Conservation (phyloP, 1,140 invertebrate genomes). For the Drosophila bocki region DNA sequence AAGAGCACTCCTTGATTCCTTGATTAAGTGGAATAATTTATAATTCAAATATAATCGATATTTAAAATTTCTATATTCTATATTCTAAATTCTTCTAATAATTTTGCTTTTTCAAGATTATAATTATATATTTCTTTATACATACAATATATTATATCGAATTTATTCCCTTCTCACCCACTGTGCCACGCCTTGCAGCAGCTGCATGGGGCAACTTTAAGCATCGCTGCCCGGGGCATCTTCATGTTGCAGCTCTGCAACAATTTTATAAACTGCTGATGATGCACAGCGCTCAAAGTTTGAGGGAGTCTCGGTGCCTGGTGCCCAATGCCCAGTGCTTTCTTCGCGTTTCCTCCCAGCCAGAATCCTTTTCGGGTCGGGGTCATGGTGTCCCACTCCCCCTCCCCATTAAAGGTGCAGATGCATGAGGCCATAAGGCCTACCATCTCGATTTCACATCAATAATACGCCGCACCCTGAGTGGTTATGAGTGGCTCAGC, state of each 20-base stretch:
- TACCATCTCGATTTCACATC: slow-evolving; percentile 4
- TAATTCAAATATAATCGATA: too few species aligned
- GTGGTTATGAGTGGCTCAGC: neutral
- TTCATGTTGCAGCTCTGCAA: slow-evolving; percentile 61
- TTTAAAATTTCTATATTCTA: too few species aligned
- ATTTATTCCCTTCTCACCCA: neutral
- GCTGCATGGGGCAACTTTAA: slow-evolving; percentile 52
- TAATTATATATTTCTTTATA: too few species aligned
- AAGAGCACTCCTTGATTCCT: too few species aligned
- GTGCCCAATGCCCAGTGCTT: neutral
- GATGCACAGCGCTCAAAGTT: slow-evolving; percentile 55
- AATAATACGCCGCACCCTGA: neutral
- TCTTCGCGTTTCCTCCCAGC: neutral
- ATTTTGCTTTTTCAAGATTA: too few species aligned
- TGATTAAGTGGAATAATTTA: too few species aligned
- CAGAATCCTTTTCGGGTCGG: slow-evolving; percentile 3
- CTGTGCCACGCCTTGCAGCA: slow-evolving; percentile 47
- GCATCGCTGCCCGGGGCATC: slow-evolving; percentile 42
- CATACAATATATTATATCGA: neutral
- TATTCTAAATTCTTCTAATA: too few species aligned
- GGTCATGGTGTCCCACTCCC: neutral
- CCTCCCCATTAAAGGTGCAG: neutral
- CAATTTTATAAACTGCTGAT: slow-evolving; percentile 68
- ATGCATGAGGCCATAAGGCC: slow-evolving; percentile 1
- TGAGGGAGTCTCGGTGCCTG: slow-evolving; percentile 1